Conservation (phyloP, 92 coral and sea anemone species). For the Diadumene lineata region DNA sequence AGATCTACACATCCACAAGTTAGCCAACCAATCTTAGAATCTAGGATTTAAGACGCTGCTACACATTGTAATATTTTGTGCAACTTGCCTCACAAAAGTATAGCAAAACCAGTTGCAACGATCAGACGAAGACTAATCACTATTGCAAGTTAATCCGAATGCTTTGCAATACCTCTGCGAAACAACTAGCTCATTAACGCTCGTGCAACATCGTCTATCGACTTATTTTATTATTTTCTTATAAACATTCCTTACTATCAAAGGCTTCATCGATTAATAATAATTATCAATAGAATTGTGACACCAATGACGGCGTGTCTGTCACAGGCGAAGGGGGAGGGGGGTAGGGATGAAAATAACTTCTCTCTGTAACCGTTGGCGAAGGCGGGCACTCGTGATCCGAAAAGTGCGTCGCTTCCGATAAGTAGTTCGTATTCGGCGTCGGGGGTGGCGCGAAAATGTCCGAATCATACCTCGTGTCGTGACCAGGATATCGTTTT, state of each 20-base stretch:
- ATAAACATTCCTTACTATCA: slow-evolving; percentile 31
- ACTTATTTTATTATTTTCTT: slow-evolving; percentile 9
- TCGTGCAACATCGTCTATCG: not conserved
- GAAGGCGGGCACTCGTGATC: slow-evolving; percentile 95
- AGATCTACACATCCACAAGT: no score
- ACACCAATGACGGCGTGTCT: slow-evolving; percentile 93
- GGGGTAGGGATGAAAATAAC: slow-evolving; percentile 88
- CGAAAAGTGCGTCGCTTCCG: slow-evolving; percentile 92
- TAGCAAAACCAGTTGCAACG: not conserved
- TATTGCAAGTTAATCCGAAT: no score
- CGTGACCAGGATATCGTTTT: slow-evolving; percentile 64
- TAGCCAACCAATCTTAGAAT: no score
- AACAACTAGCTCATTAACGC: not conserved
- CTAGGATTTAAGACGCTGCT: no score
- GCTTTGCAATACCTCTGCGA: not conserved
- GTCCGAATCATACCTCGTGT: slow-evolving; percentile 78
- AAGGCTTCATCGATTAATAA: slow-evolving; percentile 9
- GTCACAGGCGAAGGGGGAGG: slow-evolving; percentile 99
- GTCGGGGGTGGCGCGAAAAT: slow-evolving; percentile 97
- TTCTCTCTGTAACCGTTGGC: slow-evolving; percentile 86
- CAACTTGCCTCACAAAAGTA: not conserved
- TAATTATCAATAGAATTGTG: slow-evolving; percentile 24
- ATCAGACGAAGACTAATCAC: not conserved
- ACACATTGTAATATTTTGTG: no score
- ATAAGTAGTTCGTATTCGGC: slow-evolving; percentile 92